These are phyloP conservation scores for Panagrolaimus sp. DNA, from an alignment of 1,140 invertebrate genomes.

Conservation along the genomic window DNA sequence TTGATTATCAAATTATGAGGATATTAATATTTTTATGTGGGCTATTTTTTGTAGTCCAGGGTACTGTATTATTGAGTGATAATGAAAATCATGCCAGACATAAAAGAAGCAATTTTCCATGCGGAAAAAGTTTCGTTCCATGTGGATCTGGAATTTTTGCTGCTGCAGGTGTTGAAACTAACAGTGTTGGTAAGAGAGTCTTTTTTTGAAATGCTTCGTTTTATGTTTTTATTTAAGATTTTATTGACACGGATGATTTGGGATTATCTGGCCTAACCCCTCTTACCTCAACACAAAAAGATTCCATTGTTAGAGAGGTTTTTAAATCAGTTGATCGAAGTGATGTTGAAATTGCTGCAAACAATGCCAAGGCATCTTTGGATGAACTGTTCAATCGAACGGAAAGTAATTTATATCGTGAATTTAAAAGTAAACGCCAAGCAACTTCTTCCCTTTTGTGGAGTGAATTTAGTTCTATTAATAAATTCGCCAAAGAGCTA, in stretches of 20 bases:
- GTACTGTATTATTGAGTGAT: background rate
- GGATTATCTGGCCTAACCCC: background rate
- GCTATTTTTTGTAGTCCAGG: too few species aligned
- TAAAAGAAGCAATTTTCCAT: conserved; percentile 51
- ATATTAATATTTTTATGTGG: too few species aligned
- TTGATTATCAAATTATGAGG: too few species aligned
- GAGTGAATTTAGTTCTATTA: conserved; percentile 39
- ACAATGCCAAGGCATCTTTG: conserved; percentile 22
- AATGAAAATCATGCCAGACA: conserved; percentile 30
- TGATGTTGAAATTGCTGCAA: conserved; percentile 14
- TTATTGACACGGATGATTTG: conserved; percentile 21
- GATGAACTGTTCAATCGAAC: conserved; percentile 12
- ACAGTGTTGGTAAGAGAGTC: conserved; percentile 18
- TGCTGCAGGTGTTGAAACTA: conserved; percentile 27
- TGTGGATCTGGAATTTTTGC: conserved; percentile 31
- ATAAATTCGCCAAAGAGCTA: conserved; percentile 47
- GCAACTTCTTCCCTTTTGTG: conserved; percentile 42
- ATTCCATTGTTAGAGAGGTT: background rate
- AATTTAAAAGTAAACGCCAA: conserved; percentile 9
- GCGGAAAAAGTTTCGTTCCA: conserved; percentile 50
- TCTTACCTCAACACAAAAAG: background rate
- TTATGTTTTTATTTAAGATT: conserved; percentile 41
- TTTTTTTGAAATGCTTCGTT: conserved; percentile 29
- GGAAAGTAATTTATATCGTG: background rate
- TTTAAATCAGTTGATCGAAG: conserved; percentile 12